phyloP scores from a whole-genome alignment of 1,140 invertebrate genomes.

The Eueides isabella region DNA sequence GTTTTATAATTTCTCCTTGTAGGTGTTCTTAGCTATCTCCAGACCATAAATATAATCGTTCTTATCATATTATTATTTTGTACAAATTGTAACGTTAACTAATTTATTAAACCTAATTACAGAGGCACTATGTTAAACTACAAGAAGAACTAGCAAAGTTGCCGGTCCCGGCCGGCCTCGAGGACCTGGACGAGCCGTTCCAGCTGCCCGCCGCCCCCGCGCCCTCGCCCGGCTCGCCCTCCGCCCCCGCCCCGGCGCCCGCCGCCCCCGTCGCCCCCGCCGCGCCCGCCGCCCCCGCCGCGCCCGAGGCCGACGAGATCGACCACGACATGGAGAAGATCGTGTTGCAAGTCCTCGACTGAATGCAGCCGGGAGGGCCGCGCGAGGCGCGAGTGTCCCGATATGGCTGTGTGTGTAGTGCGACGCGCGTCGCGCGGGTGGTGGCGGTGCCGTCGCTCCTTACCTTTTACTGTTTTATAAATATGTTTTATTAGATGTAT shows the following conservation, averaged over 20 bases:
- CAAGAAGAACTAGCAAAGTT: slow-evolving; percentile 91
- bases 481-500: slow-evolving; percentile 65
- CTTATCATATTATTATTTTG: no score
- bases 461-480: slow-evolving; percentile 59
- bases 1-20: no score
- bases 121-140: slow-evolving; percentile 90
- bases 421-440: background rate
- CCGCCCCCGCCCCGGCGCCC: slow-evolving; percentile 43
- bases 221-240: slow-evolving; percentile 27
- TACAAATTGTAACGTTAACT: no score
- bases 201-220: slow-evolving; percentile 78
- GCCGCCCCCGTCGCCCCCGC: no score
- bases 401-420: slow-evolving; percentile 4
- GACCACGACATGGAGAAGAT: slow-evolving; percentile 90
- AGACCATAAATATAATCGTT: no score
- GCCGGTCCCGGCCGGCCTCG: slow-evolving; percentile 87
- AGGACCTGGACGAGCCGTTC: slow-evolving; percentile 86
- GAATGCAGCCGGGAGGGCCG: slow-evolving; percentile 39
- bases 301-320: slow-evolving; percentile 68
- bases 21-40: no score
- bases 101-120: slow-evolving; percentile 47
- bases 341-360: slow-evolving; percentile 87
- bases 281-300: slow-evolving; percentile 42
- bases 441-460: background rate
- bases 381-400: background rate